phyloP scores from a whole-genome alignment of 2,797 vertebrate species.

The Oophaga sylvatica region DNA sequence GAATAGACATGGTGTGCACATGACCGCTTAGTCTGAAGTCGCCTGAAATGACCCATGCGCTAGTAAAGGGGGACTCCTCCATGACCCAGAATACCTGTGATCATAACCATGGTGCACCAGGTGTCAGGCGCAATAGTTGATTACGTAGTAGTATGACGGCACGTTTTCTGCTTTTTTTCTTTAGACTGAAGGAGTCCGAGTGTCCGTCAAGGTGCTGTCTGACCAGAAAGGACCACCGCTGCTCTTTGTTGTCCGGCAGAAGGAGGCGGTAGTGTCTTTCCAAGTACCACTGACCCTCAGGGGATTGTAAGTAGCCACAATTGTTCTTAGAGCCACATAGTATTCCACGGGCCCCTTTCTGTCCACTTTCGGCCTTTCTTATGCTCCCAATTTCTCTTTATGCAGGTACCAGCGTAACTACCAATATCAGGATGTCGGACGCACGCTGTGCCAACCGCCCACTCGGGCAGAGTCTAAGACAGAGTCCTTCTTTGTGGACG shows the following conservation, averaged over 20 bases:
- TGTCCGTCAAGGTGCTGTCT: slow-evolving; percentile 86
- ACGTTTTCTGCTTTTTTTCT: background rate
- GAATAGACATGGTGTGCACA: no score
- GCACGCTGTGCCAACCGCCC: slow-evolving; percentile 92
- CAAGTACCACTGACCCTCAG: slow-evolving; percentile 94
- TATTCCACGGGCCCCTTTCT: background rate
- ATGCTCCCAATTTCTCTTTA: background rate
- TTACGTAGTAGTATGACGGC: background rate
- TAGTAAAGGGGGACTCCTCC: no score
- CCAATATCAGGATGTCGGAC: slow-evolving; percentile 88
- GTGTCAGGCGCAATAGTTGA: background rate
- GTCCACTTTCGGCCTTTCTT: no score
- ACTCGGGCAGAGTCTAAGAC: slow-evolving; percentile 82
- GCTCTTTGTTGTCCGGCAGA: slow-evolving; percentile 92
- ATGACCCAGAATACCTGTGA: no score
- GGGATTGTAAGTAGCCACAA: slow-evolving; percentile 86
- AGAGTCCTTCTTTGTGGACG: slow-evolving; percentile 92
- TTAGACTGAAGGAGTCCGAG: slow-evolving; percentile 91
- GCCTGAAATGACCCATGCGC: no score
- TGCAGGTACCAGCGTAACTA: slow-evolving; percentile 92
- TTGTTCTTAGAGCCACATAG: background rate
- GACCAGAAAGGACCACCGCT: slow-evolving; percentile 81
- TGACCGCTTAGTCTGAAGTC: no score
- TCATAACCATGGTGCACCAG: no score
- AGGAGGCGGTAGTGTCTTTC: slow-evolving; percentile 94